A percentile compares a stretch with the other conserved stretches of the same genome.
phyloP scores from a whole-genome alignment of 2,888 invertebrate species.

The Germaria angustata region DNA sequence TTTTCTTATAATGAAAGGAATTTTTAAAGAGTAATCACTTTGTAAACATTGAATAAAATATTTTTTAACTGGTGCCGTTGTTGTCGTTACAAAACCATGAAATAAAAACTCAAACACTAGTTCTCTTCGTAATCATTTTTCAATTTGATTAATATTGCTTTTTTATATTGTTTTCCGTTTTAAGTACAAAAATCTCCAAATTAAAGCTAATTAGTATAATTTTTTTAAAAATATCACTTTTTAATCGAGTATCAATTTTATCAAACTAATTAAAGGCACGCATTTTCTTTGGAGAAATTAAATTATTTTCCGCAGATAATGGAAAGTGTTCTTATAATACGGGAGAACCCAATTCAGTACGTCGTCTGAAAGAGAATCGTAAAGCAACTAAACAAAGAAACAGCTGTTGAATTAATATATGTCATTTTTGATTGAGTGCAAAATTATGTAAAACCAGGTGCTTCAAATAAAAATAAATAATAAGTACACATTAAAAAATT shows the following conservation, averaged over 20 bases:
- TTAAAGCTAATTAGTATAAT: constrained; percentile 21
- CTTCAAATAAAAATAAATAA: not conserved
- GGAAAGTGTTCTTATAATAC: not conserved
- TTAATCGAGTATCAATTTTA: not conserved
- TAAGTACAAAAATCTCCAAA: constrained; percentile 18
- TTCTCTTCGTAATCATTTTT: not conserved
- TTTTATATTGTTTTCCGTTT: not conserved
- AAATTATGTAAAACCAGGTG: not conserved
- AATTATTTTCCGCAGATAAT: constrained; percentile 7
- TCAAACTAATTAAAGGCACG: constrained; percentile 41
- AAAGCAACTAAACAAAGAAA: constrained; percentile 65
- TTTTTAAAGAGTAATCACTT: constrained; percentile 1
- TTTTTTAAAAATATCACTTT: constrained; percentile 50
- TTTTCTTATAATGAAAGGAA: constrained; percentile 7
- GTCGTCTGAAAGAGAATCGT: not conserved
- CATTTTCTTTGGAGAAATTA: constrained; percentile 17
- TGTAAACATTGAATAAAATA: constrained; percentile 3
- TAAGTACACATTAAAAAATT: not conserved
- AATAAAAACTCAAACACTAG: constrained; percentile 12
- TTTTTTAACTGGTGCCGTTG: not conserved
- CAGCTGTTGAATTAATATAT: constrained; percentile 47
- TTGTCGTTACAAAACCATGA: constrained; percentile 5
- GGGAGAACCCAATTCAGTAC: not conserved
- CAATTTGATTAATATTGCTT: not conserved
- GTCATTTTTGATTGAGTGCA: not conserved